Evolutionary conservation across 2,113 vertebrate genomes (phyloP), one percentile per base, ranked within the genome.

Genomic region (Penelope pileata): DNA sequence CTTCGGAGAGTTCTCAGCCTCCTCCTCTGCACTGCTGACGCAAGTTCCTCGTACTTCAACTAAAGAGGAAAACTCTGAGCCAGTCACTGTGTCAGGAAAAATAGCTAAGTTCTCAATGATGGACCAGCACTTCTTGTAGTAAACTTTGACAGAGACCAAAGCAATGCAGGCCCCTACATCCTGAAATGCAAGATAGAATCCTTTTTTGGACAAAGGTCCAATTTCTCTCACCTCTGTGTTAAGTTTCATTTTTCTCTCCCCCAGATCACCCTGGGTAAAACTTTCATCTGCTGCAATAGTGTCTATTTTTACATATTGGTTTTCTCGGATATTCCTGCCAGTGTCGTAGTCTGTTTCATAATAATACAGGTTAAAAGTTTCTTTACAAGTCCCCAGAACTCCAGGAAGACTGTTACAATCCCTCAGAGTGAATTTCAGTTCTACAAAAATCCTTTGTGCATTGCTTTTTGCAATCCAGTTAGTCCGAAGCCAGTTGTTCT

Each of bases 401-500:
- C 99, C 99, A 79, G 99, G 99, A 97, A 99, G 98, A 98, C 99
- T 99, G 98, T 99, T 99, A 98, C 99, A 99, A 99, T 99, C 99
- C 98, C 99, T 99, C 98, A 99, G 97, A 95, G 99, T 99, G 98
- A 99, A 99, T 98, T 99, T 99, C 97, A 99, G 98, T 97, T 99
- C 99, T 97, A 99, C 99, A 99, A 99, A 99, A 99, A 99, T 99
- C 98, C 99, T 99, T 98, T 99, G 99, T 96, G 99, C 99, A 95
- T 99, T 98, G 92, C 99, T 98, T 98, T 99, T 99, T 88, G 99
- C 98, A 97, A 99, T 99, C 99, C 99, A 99, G 99, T 99, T 99
- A 99, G 99, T 99, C 98, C 99, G 98, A 97, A 99, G 99, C 99
- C 99, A 99, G 98, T 99, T 99, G 97, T 99, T 99, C 97, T 99